Conservation (phyloP, 2,797 vertebrate genomes). For the Astyanax mexicanus region DNA sequence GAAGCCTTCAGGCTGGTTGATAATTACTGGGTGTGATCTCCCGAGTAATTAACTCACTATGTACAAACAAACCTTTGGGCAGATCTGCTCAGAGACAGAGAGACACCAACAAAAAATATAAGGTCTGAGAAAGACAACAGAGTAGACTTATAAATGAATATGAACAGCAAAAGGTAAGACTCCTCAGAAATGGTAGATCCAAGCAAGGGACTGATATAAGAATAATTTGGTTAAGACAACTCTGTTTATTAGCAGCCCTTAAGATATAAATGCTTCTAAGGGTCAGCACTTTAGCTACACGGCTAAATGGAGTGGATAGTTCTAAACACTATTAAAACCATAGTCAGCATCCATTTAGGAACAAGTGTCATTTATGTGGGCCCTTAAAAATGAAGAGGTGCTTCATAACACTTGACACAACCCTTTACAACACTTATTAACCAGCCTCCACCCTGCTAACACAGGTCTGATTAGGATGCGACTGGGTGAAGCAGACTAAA, state of each 20-base stretch:
- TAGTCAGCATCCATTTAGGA: neutral
- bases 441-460: neutral
- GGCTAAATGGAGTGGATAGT: neutral
- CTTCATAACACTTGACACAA: neutral
- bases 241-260: conserved; percentile 81
- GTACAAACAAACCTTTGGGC: conserved; percentile 13
- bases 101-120: conserved; percentile 12
- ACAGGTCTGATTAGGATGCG: neutral
- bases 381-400: conserved; percentile 1
- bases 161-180: neutral
- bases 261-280: conserved; percentile 75
- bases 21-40: conserved; percentile 28
- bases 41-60: conserved; percentile 38
- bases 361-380: neutral
- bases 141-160: conserved; percentile 3
- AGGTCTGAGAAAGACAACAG: neutral
- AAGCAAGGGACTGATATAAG: conserved; percentile 72
- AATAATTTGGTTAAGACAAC: conserved; percentile 70
- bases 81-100: conserved; percentile 6
- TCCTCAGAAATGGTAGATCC: neutral
- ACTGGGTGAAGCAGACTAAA: neutral
- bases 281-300: neutral
- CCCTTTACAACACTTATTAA: neutral
- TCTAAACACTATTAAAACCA: neutral
- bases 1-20: conserved; percentile 9